Percentiles rank a stretch among this genome's conserved stretches.
Conservation (phyloP, 2,113 vertebrate genomes). For the Theristicus caerulescens region DNA sequence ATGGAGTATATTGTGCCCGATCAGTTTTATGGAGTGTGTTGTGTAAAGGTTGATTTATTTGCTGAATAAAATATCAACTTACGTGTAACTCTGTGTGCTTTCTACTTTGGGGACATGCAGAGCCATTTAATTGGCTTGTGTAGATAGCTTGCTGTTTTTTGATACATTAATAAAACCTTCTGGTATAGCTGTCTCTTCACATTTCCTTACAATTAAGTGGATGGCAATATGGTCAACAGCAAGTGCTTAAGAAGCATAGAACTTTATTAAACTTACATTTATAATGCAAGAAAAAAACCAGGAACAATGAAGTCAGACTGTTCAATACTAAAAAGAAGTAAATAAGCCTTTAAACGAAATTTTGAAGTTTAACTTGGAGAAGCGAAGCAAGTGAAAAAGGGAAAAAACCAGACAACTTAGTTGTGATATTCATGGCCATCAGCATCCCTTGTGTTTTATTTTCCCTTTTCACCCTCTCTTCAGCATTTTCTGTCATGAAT, state of each 20-base stretch:
- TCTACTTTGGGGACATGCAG: neutral
- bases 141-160: neutral
- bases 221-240: neutral
- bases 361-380: neutral
- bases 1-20: neutral
- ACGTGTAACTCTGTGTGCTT: neutral
- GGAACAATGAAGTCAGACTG: neutral
- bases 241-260: neutral
- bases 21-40: neutral
- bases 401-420: neutral
- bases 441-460: neutral
- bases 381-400: neutral
- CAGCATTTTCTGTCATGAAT: neutral
- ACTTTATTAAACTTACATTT: neutral
- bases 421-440: neutral
- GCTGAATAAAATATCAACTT: slow-evolving; percentile 9
- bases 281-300: neutral
- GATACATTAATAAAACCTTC: slow-evolving; percentile 43
- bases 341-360: neutral
- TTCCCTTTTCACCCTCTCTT: neutral
- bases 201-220: slow-evolving; percentile 18
- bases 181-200: slow-evolving; percentile 12
- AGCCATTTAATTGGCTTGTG: slow-evolving; percentile 24
- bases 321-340: neutral
- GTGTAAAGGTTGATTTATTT: slow-evolving; percentile 11